Base-by-base conservation (phyloP, 2,113 vertebrate species). In the Muscicapa adusta region DNA sequence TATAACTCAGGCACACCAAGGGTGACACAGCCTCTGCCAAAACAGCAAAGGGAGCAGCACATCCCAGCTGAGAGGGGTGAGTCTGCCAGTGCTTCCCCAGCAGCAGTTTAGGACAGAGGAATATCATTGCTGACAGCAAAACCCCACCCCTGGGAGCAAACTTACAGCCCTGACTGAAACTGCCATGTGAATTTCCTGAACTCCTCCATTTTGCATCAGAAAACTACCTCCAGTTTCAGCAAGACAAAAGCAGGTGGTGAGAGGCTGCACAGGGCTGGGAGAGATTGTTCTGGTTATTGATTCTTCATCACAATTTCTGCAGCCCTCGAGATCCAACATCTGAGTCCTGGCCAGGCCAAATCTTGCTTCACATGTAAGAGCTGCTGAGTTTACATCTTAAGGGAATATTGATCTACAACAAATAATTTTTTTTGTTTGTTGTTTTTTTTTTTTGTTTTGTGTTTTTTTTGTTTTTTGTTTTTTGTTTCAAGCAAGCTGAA, bases 391-490 rank as follows among this genome's bases (percentile, higher is more conserved):
- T 88, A 91, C 73, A 89, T 91, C 77, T 94, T 73, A 42, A 92
- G 82, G 88, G 58, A 91, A 56, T 91, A 95, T 95, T 89, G 96
- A 95, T 96, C 62, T 73, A 48, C 70, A 85, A 48, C 47, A 87
- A 94, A 91, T 76, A 53, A 82, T 89, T 18, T 48, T 54, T 72
- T 78, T 66, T 43, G n/a, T 34, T 25, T 43, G 23, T 43, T 60
- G 23, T 34, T 14, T 43, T 70, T 93, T 38, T 38, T 38, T 66
- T 34, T 25, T n/a, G n/a, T n/a, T n/a, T n/a, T n/a, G n/a, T n/a
- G n/a, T n/a, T n/a, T n/a, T n/a, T n/a, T n/a, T n/a, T n/a, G n/a
- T n/a, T n/a, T n/a, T 43, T 31, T 43, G 36, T 31, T 29, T 10
- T 43, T 70, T 93, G 66, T 94, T 94, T 95, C 51, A 42, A 83